phyloP scores from a whole-genome alignment of 1,140 invertebrate species.

The Drosophila pseudoananassae region DNA sequence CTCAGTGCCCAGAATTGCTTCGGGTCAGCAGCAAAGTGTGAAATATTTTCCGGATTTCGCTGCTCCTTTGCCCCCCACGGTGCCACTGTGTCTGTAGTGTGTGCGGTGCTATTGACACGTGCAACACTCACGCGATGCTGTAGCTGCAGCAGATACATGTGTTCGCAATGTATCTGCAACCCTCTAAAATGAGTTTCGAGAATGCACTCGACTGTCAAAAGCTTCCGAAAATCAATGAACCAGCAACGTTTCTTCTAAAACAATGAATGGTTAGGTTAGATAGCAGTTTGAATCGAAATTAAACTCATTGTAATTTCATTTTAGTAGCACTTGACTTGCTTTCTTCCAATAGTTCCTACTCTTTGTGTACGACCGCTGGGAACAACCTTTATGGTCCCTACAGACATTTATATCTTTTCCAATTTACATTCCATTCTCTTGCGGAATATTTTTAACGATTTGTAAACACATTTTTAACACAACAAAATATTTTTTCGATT shows the following conservation, averaged over 20 bases:
- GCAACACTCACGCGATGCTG: constrained; percentile 65
- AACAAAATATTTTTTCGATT: too few species aligned
- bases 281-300: background rate
- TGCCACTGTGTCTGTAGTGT: constrained; percentile 15
- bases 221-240: constrained; percentile 47
- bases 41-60: constrained; percentile 54
- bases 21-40: constrained; percentile 55
- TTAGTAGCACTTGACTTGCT: background rate
- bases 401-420: too few species aligned
- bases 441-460: too few species aligned
- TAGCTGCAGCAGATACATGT: constrained; percentile 22
- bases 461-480: too few species aligned
- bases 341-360: too few species aligned
- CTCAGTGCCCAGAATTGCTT: constrained; percentile 24
- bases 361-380: too few species aligned
- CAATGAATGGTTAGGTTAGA: constrained; percentile 3
- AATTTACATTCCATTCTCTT: too few species aligned
- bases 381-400: too few species aligned
- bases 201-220: constrained; percentile 80
- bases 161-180: constrained; percentile 16
- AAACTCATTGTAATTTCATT: background rate
- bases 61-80: constrained; percentile 37
- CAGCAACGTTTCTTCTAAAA: constrained; percentile 15
- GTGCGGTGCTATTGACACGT: constrained; percentile 64
- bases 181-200: constrained; percentile 58